Evolutionary conservation across 37 sponge, comb jelly and placozoan species (phyloP), one percentile per base, ranked within the genome.

Genomic region (Crambe crambe): DNA sequence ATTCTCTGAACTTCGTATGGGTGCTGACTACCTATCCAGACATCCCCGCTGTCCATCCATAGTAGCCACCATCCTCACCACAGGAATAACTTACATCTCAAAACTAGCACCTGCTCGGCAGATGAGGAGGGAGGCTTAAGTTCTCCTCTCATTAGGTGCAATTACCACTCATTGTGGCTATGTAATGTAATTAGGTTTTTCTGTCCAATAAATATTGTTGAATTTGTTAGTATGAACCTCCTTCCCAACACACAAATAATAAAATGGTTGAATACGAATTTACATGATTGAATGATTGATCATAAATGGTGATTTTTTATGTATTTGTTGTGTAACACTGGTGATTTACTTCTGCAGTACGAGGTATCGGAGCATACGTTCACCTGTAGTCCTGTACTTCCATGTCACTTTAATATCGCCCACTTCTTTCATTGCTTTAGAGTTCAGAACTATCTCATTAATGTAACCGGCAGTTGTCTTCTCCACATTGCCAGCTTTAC

Each of bases 31-130:
- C 6, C 22, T 80, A 43, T 44, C 75, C 2, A 56, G 31, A 25
- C 63, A 72, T 44, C 87, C 80, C 5, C 63, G 47, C 12, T 86
- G 87, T 68, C 87, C 87, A 6, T 42, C 73, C 1, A 68, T 69
- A 26, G 36, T 80, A 5, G 9, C 57, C 2, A 66, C 34, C 23
- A 21, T 74, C 37, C 34, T 86, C 12, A 1, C 41, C 6, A 80
- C 30, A 36, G 35, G 29, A 1, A 42, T 80, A 21, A 25, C 59
- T 21, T 80, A 56, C 22, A 23, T 86, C 0, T 43, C 47, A 30
- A 34, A 25, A 18, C 67, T 78, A 2, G 86, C 86, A 29, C 86
- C 86, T 23, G 9, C 44, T n/a, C 42, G 37, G 29, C 80, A 27
- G 9, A 79, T 79, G 58, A 66, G 68, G 27, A 35, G 70, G 68